phyloP scores from a whole-genome alignment of 2,113 vertebrate species.

The Tonatia bakeri region DNA sequence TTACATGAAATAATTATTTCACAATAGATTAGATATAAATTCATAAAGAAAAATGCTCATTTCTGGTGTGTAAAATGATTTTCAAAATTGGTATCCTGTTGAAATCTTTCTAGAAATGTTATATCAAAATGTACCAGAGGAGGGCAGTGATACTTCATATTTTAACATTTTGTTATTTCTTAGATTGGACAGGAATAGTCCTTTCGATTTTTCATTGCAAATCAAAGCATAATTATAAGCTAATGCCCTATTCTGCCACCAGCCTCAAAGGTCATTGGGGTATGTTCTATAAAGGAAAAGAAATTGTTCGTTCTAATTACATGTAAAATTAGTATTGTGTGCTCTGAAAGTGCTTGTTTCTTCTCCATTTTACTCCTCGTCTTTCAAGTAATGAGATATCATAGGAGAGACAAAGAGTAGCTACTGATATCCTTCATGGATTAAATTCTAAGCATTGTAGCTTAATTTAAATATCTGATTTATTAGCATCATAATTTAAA shows the following conservation, averaged over 20 bases:
- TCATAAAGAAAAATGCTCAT: background rate
- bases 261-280: constrained; percentile 77
- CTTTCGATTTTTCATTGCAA: constrained; percentile 76
- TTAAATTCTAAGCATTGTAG: constrained; percentile 37
- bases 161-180: background rate
- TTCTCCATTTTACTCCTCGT: constrained; percentile 72
- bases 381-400: constrained; percentile 59
- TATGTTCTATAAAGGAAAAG: constrained; percentile 82
- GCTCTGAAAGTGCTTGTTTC: constrained; percentile 64
- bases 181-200: constrained; percentile 60
- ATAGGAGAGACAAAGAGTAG: constrained; percentile 54
- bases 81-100: background rate
- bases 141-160: constrained; percentile 75
- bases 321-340: constrained; percentile 79
- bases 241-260: constrained; percentile 78
- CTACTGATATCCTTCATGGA: constrained; percentile 46
- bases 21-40: background rate
- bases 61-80: background rate
- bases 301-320: constrained; percentile 84
- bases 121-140: constrained; percentile 34
- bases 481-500: constrained; percentile 38
- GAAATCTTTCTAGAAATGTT: background rate
- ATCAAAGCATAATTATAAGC: constrained; percentile 82
- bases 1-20: background rate
- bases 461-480: constrained; percentile 46